Evolutionary conservation across 2,113 vertebrate genomes (phyloP), one percentile per base, ranked within the genome.

Genomic region (Brachionichthys hirsutus): DNA sequence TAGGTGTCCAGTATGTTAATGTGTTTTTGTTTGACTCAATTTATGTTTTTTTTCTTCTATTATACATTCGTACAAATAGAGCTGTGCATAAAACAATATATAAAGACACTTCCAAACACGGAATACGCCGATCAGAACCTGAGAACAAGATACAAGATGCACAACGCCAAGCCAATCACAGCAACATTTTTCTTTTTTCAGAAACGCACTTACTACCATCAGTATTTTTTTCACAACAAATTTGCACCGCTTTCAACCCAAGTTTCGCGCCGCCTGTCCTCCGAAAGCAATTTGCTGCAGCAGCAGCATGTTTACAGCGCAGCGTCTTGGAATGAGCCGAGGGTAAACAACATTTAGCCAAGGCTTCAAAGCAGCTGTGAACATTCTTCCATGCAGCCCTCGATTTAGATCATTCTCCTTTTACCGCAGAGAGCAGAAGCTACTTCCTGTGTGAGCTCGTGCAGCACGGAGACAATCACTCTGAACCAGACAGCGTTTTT

Each of bases 221-320:
- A 24, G 47, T 61, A 75, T 82, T 71, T 68, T 71, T 68, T 56
- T 55, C 54, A 38, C 47, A 46, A 11, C 54, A 51, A 42, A 81
- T 60, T 41, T 58, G 54, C 22, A 38, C 5, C 0, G 20, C 38
- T 51, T 42, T 40, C 17, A 13, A 12, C 40, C 75, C 58, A 68
- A 62, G 70, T 81, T 73, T 74, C 76, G 77, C 41, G 14, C 62
- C 3, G 59, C 61, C 59, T 54, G 38, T 50, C 58, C 45, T 73
- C 73, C 58, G 60, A 84, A 81, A 83, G 64, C 77, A 67, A 79
- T 71, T 71, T 75, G 47, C 71, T 59, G 48, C 57, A 67, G 58
- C 78, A 67, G 58, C 78, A 82, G 78, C 71, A 69, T 66, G 66
- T 81, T 82, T 72, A 75, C 17, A 48, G 56, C 11, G 35, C 75